Evolutionary conservation across 2,888 invertebrate species (phyloP), one percentile per base, ranked within the genome.

Genomic region (Acanthosoma haemorrhoidale): DNA sequence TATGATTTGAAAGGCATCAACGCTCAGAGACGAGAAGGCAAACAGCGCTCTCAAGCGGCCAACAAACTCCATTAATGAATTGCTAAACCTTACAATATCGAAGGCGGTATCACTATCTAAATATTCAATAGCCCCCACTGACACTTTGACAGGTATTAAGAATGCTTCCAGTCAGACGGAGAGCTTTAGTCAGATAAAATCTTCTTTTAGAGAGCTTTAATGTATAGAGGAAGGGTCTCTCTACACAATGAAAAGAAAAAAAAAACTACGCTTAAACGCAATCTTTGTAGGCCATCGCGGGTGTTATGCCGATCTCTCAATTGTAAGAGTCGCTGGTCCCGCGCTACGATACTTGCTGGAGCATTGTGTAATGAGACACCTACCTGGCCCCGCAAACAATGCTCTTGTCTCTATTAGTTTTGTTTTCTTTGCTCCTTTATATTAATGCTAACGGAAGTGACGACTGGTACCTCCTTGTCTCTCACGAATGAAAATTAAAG

Each of bases 111-210:
- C 51, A 51, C 51, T 51, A 51, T 51, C 51, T 51, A 51, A 51
- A 51, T 51, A 51, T 51, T 51, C 51, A 25, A 43, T 43, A 51
- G 51, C 25, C n/a, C 25, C n/a, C 51, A 25, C 51, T 51, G 51
- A 51, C 51, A 51, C 51, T 51, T 51, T 51, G 51, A 51, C 51
- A 51, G 51, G 51, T n/a, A 51, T 51, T 51, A 51, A n/a, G 51
- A 51, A 25, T 21, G 51, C 51, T 51, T 51, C 51, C 51, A 51
- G 51, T n/a, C n/a, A n/a, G n/a, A n/a, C n/a, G 29, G 51, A 51
- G 51, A 21, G 51, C 51, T 51, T 2, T 6, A 25, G 29, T 21
- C 25, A 51, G 51, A 51, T 51, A 25, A n/a, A 25, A 51, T 51
- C 51, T 51, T 51, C 25, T n/a, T n/a, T n/a, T 51, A 51, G 51